Percentiles rank a stretch among this genome's conserved stretches.
phyloP scores from a whole-genome alignment of 2,888 invertebrate species.

The Nymphalis c-album region DNA sequence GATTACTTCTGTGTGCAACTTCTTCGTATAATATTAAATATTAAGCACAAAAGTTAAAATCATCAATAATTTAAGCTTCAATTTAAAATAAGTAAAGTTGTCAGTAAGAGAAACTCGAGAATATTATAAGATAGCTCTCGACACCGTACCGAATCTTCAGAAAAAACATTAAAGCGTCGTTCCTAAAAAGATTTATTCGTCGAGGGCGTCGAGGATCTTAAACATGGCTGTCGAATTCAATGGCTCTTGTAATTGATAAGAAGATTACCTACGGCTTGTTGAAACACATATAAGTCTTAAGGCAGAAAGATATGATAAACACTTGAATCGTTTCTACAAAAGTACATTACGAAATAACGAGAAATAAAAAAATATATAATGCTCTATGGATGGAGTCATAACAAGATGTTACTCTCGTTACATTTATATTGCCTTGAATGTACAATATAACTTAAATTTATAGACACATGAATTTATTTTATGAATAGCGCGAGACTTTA shows the following conservation, averaged over 20 bases:
- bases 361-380: constrained; percentile 7
- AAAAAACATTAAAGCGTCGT: constrained; percentile 56
- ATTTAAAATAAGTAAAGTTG: neutral
- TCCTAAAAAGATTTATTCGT: constrained; percentile 60
- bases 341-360: constrained; percentile 17
- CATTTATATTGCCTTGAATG: constrained; percentile 10
- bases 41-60: neutral
- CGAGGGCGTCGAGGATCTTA: constrained; percentile 58
- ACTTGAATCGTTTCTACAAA: constrained; percentile 21
- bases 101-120: constrained; percentile 8
- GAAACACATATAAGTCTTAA: constrained; percentile 16
- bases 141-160: constrained; percentile 48
- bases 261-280: constrained; percentile 46
- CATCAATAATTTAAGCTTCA: neutral
- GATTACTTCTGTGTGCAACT: too few species aligned
- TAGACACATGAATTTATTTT: constrained; percentile 7
- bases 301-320: constrained; percentile 21
- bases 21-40: neutral
- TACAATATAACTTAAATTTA: constrained; percentile 6
- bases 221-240: constrained; percentile 61
- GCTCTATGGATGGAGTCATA: constrained; percentile 6
- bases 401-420: constrained; percentile 14
- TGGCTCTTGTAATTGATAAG: constrained; percentile 60
- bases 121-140: constrained; percentile 30
- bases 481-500: constrained; percentile 2